Evolutionary conservation across 2,113 vertebrate genomes (phyloP).

Genomic region (Salvelinus alpinus): DNA sequence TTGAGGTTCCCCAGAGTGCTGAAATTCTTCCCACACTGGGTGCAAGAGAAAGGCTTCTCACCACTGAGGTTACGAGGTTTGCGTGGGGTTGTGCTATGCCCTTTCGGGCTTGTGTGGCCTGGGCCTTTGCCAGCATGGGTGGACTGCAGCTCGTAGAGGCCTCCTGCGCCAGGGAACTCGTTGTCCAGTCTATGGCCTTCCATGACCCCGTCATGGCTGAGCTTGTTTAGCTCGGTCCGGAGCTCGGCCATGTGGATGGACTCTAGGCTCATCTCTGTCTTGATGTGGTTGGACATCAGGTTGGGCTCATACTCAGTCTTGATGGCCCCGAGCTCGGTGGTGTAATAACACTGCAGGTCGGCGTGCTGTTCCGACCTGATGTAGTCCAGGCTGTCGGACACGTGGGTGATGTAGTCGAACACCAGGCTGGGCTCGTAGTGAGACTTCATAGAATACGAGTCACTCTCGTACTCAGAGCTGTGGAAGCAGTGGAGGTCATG

Average conservation of each 20-base stretch:
- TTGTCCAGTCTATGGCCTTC: conserved; percentile 65
- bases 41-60: conserved; percentile 75
- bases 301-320: conserved; percentile 67
- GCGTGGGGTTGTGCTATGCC: conserved; percentile 53
- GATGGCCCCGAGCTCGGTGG: conserved; percentile 63
- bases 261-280: conserved; percentile 67
- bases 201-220: conserved; percentile 68
- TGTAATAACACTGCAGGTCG: conserved; percentile 79
- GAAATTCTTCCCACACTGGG: conserved; percentile 77
- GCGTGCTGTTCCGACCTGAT: conserved; percentile 77
- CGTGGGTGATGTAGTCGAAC: conserved; percentile 79
- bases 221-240: conserved; percentile 77
- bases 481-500: conserved; percentile 63
- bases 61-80: conserved; percentile 76
- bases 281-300: conserved; percentile 56
- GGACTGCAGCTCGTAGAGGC: conserved; percentile 63
- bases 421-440: conserved; percentile 75
- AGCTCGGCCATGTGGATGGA: conserved; percentile 82
- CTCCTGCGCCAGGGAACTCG: conserved; percentile 49
- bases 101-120: conserved; percentile 35
- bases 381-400: conserved; percentile 77
- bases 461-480: conserved; percentile 75
- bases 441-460: conserved; percentile 60
- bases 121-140: conserved; percentile 39
- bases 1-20: conserved; percentile 80